Base-by-base conservation (phyloP, 2,797 vertebrate genomes). In the Rhinoraja longicauda region DNA sequence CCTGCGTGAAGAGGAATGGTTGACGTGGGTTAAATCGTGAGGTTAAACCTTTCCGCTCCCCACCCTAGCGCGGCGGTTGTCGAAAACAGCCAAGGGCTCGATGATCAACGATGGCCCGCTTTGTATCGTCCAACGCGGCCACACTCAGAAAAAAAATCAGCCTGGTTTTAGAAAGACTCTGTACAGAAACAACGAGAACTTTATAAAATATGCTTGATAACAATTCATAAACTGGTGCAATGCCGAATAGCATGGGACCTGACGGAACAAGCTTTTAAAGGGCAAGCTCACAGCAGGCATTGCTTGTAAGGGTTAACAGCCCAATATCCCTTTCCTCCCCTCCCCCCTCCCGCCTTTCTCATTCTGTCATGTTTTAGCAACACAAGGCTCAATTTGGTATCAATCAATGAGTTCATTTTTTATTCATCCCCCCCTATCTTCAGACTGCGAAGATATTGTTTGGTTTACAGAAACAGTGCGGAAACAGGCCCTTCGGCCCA, bases 121-220 rank as follows among this genome's bases (percentile, higher is more conserved):
- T 53, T 36, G 21, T 9, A 19, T 88, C 62, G 67, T 88, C 32
- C 1, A 88, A 67, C 62, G 10, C 36, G n/a, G 32, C n/a, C 84
- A 88, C 62, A 67, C 59, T 88, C 84, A 67, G 59, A 88, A 67
- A 53, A 53, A 53, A 73, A 67, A 88, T 88, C 84, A 67, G 84
- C 84, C 36, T 88, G 84, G 32, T 88, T 88, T 88, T 88, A 64
- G 19, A 88, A 88, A 88, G 59, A 88, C 17, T 64, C 62, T 19
- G 15, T 64, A 88, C 84, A 88, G 84, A 88, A 88, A 67, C 59
- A 88, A 32, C 84, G 36, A 88, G 19, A 88, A 67, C 67, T 88
- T 67, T 88, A 88, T 59, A 88, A 88, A 88, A 88, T 82, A 82
- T 67, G 84, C 64, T 67, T 67, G 59, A 67, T 36, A 88, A 88